A percentile compares a stretch with the other conserved stretches of the same genome.
Conservation (phyloP, 2,888 invertebrate genomes). For the Zygothrica quintamaculata region DNA sequence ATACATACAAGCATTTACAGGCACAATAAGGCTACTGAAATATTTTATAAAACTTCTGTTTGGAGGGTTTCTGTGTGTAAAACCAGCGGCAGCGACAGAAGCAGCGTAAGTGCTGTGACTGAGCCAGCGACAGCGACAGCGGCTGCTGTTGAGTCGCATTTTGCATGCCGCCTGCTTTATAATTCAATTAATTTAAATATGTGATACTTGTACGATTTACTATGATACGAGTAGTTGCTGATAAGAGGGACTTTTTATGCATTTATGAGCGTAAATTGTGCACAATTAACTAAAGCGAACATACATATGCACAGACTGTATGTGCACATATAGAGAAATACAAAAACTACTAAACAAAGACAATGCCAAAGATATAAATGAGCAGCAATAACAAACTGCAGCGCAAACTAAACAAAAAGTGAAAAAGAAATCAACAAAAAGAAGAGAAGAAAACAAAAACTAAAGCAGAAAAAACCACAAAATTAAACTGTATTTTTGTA, state of each 20-base stretch:
- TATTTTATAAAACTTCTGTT: background rate
- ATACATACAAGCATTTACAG: conserved; percentile 24
- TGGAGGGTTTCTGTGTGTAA: background rate
- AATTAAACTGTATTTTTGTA: conserved; percentile 13
- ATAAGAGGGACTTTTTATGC: conserved; percentile 39
- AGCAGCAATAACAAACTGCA: conserved; percentile 50
- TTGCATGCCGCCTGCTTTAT: conserved; percentile 54
- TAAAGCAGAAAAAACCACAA: background rate
- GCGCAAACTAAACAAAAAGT: conserved; percentile 24
- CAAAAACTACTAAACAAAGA: conserved; percentile 33
- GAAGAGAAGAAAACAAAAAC: conserved; percentile 6
- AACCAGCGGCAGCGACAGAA: too few relatives aligned
- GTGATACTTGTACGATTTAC: conserved; percentile 37
- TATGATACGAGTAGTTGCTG: conserved; percentile 25
- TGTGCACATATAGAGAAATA: background rate
- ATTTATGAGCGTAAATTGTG: conserved; percentile 51
- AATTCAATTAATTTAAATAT: conserved; percentile 75
- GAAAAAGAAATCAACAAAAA: conserved; percentile 6
- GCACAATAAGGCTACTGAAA: background rate
- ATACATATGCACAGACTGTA: too few relatives aligned
- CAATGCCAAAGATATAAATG: conserved; percentile 45
- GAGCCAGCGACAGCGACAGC: background rate
- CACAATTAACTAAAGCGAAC: conserved; percentile 49
- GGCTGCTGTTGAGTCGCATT: conserved; percentile 31
- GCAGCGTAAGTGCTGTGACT: too few relatives aligned